Base-by-base conservation (phyloP, 2,888 invertebrate genomes). In the Iphiclides podalirius region DNA sequence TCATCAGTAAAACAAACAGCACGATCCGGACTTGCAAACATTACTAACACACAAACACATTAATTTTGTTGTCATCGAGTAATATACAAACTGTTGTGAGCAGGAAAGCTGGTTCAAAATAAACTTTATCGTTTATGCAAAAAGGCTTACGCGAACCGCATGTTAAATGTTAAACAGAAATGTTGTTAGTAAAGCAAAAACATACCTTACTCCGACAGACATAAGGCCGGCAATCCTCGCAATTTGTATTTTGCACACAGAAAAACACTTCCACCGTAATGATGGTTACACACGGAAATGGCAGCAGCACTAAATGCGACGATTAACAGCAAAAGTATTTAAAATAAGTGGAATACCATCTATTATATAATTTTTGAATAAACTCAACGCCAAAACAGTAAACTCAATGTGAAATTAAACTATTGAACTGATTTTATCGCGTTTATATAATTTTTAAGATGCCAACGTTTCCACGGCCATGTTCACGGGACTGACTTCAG, bases 241-340 rank as follows among this genome's bases (percentile, higher is more conserved):
- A 35, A n/a, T 7, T 23, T 8, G 34, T 9, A 11, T 3, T 44
- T 44, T 43, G 42, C 4, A 36, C 4, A 14, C 4, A 11, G 20
- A 11, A 28, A 28, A 33, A 15, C 28, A 26, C 26, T 15, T 28
- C n/a, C 26, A 14, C 26, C 9, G 4, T 44, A 28, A 44, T 28
- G 44, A 26, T 44, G 11, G 43, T 44, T 26, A 36, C 11, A 44
- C 28, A 44, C 35, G 43, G 13, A 34, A 44, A 36, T 44, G 4
- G 36, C 15, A 26, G 36, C 8, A 26, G 13, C 12, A 23, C 14
- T 28, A 39, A 13, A 28, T 28, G 26, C 26, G 26, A 8, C 8
- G 26, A 39, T 26, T 28, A 28, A 39, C 26, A 39, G 14, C 28
- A 23, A 9, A 28, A 15, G 11, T n/a, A 26, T 39, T 39, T 4